These are phyloP conservation scores for Lerema accius DNA, from an alignment of 1,140 invertebrate species.

Conservation along the genomic window DNA sequence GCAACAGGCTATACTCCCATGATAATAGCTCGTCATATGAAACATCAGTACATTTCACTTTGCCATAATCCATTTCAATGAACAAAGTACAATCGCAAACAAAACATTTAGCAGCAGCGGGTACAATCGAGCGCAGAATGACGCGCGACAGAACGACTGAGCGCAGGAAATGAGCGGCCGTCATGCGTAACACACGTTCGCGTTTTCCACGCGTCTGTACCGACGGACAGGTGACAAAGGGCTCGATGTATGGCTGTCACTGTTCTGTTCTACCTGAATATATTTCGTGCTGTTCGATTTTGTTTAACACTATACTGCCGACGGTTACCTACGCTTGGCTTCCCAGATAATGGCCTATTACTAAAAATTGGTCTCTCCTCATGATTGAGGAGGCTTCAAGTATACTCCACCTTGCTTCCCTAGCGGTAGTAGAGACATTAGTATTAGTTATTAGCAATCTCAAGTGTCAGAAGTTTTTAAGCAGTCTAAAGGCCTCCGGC, in stretches of 20 bases:
- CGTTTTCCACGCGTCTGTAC: conserved; percentile 25
- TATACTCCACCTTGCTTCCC: too few relatives aligned
- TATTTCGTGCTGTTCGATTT: neutral
- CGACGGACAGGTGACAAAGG: conserved; percentile 28
- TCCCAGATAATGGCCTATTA: too few relatives aligned
- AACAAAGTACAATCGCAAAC: conserved; percentile 29
- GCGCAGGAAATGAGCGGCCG: conserved; percentile 28
- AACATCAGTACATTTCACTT: conserved; percentile 17
- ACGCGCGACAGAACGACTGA: conserved; percentile 18
- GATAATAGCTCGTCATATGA: conserved; percentile 11
- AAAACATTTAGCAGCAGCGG: conserved; percentile 20
- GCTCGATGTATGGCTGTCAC: neutral
- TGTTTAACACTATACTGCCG: too few relatives aligned
- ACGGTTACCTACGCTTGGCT: too few relatives aligned
- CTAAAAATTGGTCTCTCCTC: too few relatives aligned
- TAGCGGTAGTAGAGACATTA: too few relatives aligned
- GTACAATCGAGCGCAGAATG: conserved; percentile 29
- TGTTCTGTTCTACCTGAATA: neutral
- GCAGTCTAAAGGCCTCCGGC: too few relatives aligned
- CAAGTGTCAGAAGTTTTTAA: too few relatives aligned
- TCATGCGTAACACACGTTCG: conserved; percentile 18
- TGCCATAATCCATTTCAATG: conserved; percentile 23
- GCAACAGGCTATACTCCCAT: neutral
- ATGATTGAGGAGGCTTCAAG: too few relatives aligned
- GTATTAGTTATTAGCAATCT: too few relatives aligned